A percentile compares a stretch with the other conserved stretches of the same genome.
phyloP scores from a whole-genome alignment of 1,140 invertebrate genomes.

The Drosophila miranda region DNA sequence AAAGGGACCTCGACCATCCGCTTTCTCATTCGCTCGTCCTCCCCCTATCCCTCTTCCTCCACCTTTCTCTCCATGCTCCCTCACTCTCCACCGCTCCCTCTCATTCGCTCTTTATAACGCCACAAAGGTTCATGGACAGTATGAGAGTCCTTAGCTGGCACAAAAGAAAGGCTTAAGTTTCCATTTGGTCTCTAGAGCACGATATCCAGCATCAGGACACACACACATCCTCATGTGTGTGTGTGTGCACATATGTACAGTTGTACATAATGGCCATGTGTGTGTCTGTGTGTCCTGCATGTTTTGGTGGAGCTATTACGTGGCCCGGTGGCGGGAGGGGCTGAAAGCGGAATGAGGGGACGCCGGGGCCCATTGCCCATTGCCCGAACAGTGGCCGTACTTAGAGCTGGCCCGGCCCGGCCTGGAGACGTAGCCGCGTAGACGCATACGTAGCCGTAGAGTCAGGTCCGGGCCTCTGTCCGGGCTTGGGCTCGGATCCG shows the following conservation, averaged over 20 bases:
- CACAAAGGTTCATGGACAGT: slow-evolving; percentile 79
- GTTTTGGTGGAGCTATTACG: slow-evolving; percentile 7
- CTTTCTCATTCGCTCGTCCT: slow-evolving; percentile 7
- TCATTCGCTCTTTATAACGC: slow-evolving; percentile 30
- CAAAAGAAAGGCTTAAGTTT: slow-evolving; percentile 81
- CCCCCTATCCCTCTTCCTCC: background rate
- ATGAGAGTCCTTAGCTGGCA: slow-evolving; percentile 79
- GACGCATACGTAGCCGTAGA: background rate
- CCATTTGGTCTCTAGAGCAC: slow-evolving; percentile 81
- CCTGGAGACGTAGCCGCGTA: too few relatives aligned
- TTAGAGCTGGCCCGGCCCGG: too few relatives aligned
- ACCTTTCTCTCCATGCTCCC: background rate
- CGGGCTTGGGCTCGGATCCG: too few relatives aligned
- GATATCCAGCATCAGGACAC: slow-evolving; percentile 69
- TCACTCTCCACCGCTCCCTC: background rate
- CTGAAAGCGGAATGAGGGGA: background rate
- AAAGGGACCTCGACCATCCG: slow-evolving; percentile 52
- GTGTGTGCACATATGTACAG: slow-evolving; percentile 2
- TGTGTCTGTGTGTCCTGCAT: slow-evolving; percentile 32
- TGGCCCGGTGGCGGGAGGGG: background rate
- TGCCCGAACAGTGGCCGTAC: slow-evolving; percentile 4
- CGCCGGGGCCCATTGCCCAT: slow-evolving; percentile 17
- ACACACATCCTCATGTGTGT: slow-evolving; percentile 18
- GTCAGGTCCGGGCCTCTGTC: background rate
- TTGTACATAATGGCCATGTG: slow-evolving; percentile 19